phyloP scores from a whole-genome alignment of 2,888 invertebrate genomes.

The Andricus curvator region DNA sequence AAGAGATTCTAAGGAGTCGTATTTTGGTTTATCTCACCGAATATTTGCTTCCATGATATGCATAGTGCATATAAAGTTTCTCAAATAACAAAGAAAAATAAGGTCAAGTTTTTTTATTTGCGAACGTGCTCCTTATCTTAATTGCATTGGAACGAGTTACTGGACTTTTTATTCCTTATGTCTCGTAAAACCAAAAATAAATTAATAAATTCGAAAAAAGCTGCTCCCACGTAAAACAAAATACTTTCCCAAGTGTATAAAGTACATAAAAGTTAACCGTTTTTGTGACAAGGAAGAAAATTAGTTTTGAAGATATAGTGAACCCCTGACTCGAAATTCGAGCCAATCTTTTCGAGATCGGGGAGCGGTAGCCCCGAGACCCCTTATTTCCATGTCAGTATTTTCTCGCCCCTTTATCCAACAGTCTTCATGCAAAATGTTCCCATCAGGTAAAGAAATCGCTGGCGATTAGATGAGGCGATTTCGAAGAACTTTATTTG shows the following conservation, averaged over 20 bases:
- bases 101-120: slow-evolving; percentile 11
- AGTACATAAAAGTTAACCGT: background rate
- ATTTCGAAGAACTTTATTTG: slow-evolving; percentile 23
- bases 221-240: background rate
- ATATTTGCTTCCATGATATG: slow-evolving; percentile 60
- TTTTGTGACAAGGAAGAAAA: slow-evolving; percentile 8
- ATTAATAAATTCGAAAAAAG: slow-evolving; percentile 38
- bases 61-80: slow-evolving; percentile 50
- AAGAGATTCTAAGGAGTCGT: slow-evolving; percentile 59
- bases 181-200: slow-evolving; percentile 41
- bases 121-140: slow-evolving; percentile 65
- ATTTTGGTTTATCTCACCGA: slow-evolving; percentile 61
- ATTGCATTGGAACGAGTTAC: slow-evolving; percentile 65
- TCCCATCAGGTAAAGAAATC: slow-evolving; percentile 20
- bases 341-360: background rate
- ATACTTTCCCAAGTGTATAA: background rate
- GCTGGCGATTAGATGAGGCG: slow-evolving; percentile 22
- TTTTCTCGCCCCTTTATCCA: slow-evolving; percentile 13
- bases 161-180: slow-evolving; percentile 53
- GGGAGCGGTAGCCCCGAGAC: background rate
- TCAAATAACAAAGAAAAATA: slow-evolving; percentile 24
- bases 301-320: slow-evolving; percentile 4
- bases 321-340: background rate
- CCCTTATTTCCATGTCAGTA: slow-evolving; percentile 22
- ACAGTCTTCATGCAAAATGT: background rate